These are phyloP conservation scores for Aurelia sp. DNA, from an alignment of 30 jellyfish, hydroid and myxozoan genomes.

Conservation along the genomic window DNA sequence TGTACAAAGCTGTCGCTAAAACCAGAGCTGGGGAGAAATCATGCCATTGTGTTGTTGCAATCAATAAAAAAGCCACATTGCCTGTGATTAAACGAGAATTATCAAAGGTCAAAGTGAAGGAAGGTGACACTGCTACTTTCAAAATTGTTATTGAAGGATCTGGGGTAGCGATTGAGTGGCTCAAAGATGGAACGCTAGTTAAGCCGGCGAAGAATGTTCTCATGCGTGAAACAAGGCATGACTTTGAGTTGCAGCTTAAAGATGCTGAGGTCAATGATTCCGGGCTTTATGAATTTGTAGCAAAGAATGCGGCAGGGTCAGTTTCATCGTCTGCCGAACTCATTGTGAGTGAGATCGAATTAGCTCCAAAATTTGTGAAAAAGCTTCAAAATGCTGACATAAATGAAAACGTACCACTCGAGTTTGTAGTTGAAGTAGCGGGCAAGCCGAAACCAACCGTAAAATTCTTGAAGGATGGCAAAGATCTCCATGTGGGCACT, in stretches of 20 bases:
- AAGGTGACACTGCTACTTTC: slow-evolving; percentile 55
- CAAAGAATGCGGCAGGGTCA: slow-evolving; percentile 81
- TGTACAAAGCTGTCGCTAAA: slow-evolving; percentile 71
- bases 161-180: slow-evolving; percentile 77
- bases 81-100: slow-evolving; percentile 75
- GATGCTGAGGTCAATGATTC: slow-evolving; percentile 42
- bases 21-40: slow-evolving; percentile 88
- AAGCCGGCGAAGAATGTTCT: slow-evolving; percentile 39
- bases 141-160: slow-evolving; percentile 75
- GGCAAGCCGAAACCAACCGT: slow-evolving; percentile 90
- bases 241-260: slow-evolving; percentile 29
- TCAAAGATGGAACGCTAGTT: slow-evolving; percentile 60
- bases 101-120: slow-evolving; percentile 26
- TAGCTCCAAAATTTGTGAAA: slow-evolving; percentile 69
- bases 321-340: slow-evolving; percentile 58
- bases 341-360: slow-evolving; percentile 39
- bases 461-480: slow-evolving; percentile 74
- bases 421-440: slow-evolving; percentile 47
- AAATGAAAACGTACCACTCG: slow-evolving; percentile 62
- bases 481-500: slow-evolving; percentile 55
- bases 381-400: slow-evolving; percentile 55
- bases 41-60: slow-evolving; percentile 49
- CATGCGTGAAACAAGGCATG: slow-evolving; percentile 33
- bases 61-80: slow-evolving; percentile 45
- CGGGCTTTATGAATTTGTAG: slow-evolving; percentile 76